Evolutionary conservation across 2,797 vertebrate species (phyloP), one percentile per base, ranked within the genome.

Genomic region (Cyclopterus lumpus): DNA sequence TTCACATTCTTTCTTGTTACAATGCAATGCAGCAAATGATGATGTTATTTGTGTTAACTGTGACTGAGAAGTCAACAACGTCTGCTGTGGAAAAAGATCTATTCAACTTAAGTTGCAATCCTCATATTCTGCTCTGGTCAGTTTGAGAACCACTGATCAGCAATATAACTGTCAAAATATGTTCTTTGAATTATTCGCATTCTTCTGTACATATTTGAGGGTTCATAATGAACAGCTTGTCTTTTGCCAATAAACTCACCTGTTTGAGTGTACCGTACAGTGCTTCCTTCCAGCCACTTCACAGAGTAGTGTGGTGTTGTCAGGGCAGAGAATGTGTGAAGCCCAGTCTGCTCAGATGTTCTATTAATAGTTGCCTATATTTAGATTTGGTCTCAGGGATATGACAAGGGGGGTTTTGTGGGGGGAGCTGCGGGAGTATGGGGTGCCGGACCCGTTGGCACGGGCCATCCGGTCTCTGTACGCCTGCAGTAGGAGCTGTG

Each of bases 361-460:
- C 85, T 84, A 86, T 83, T 71, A 70, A 85, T 87, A 83, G 80
- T 51, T 69, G 24, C 34, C 38, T 86, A 82, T 85, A 80, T 85
- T 79, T 74, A 59, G 63, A 24, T 30, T 26, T 53, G 54, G 30
- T 67, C 62, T 64, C 61, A 30, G 67, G 26, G 59, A 40, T 11
- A 57, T 77, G 64, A 78, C 26, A n/a, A n/a, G n/a, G n/a, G n/a
- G n/a, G n/a, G n/a, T n/a, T n/a, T n/a, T n/a, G n/a, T n/a, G n/a
- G n/a, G n/a, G n/a, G n/a, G n/a, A n/a, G n/a, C n/a, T n/a, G n/a
- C n/a, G n/a, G n/a, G n/a, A n/a, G n/a, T n/a, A n/a, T n/a, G n/a
- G n/a, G n/a, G n/a, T n/a, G n/a, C n/a, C n/a, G n/a, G n/a, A n/a
- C n/a, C n/a, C n/a, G n/a, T n/a, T n/a, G n/a, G n/a, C n/a, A n/a